Percentiles rank a stretch among this genome's conserved stretches.
These are phyloP conservation scores for Pristionchus arcanus DNA, from an alignment of 2,888 invertebrate genomes.

Conservation along the genomic window DNA sequence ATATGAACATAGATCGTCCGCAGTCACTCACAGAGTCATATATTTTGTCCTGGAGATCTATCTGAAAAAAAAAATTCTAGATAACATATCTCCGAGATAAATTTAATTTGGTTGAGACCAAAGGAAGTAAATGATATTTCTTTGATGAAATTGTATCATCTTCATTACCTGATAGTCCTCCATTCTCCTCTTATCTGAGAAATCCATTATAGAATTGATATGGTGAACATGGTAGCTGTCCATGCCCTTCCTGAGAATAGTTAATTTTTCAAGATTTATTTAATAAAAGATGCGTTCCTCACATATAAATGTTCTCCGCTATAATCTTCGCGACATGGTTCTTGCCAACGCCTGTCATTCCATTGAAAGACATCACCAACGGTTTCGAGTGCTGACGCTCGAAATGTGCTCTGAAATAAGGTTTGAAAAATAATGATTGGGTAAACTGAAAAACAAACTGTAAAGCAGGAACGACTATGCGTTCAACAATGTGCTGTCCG, in stretches of 20 bases:
- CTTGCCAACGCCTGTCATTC: neutral
- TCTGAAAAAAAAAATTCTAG: slow-evolving; percentile 72
- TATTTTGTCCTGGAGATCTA: slow-evolving; percentile 82
- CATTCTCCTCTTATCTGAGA: slow-evolving; percentile 84
- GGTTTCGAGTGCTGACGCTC: neutral
- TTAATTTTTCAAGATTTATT: neutral
- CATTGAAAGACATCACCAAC: neutral
- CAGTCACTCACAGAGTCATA: slow-evolving; percentile 85
- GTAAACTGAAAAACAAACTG: neutral
- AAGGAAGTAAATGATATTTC: no score
- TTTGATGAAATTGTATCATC: no score
- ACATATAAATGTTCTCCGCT: neutral
- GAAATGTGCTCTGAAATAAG: neutral
- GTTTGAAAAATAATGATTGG: no score
- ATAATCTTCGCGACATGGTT: neutral
- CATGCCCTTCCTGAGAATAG: slow-evolving; percentile 65
- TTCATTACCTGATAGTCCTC: slow-evolving; percentile 73
- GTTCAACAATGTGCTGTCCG: neutral
- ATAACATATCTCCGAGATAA: no score
- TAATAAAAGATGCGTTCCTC: neutral
- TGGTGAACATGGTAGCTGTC: slow-evolving; percentile 88
- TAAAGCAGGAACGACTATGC: neutral
- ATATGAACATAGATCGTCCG: slow-evolving; percentile 90
- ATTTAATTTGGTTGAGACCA: no score
- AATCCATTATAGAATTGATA: slow-evolving; percentile 89